Evolutionary conservation across 1,140 invertebrate species (phyloP).

Genomic region (Scylla paramamosain): DNA sequence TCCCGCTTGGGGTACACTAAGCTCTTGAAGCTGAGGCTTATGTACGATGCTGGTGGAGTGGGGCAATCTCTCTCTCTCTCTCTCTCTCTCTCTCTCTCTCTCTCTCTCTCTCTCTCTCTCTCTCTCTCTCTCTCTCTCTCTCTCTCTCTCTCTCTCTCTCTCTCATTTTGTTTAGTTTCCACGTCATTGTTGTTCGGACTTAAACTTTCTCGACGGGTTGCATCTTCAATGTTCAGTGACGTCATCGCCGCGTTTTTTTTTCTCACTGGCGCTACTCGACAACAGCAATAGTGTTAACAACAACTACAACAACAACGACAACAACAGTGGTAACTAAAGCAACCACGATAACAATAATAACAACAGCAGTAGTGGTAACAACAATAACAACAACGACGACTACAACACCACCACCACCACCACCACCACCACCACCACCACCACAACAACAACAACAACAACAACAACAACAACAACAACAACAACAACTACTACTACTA

Average conservation of each 20-base stretch:
- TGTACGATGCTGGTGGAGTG: too few relatives aligned
- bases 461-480: too few relatives aligned
- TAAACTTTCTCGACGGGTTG: background rate
- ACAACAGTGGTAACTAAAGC: background rate
- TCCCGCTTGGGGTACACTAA: constrained; percentile 4
- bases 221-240: too few relatives aligned
- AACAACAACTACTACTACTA: constrained; percentile 3
- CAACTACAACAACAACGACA: background rate
- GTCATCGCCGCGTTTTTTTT: background rate
- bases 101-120: background rate
- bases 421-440: background rate
- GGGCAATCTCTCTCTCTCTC: constrained; percentile 23
- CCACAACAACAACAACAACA: background rate
- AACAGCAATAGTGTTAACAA: background rate
- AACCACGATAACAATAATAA: background rate
- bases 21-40: too few relatives aligned
- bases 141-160: background rate
- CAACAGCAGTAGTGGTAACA: background rate
- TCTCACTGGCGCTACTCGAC: background rate
- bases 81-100: constrained; percentile 3
- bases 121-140: constrained; percentile 22
- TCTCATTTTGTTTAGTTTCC: background rate
- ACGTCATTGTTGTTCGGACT: background rate
- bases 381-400: background rate
- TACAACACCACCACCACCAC: background rate